Base-by-base conservation (phyloP, 64 coral and sea anemone species). In the Pocillopora verrucosa region DNA sequence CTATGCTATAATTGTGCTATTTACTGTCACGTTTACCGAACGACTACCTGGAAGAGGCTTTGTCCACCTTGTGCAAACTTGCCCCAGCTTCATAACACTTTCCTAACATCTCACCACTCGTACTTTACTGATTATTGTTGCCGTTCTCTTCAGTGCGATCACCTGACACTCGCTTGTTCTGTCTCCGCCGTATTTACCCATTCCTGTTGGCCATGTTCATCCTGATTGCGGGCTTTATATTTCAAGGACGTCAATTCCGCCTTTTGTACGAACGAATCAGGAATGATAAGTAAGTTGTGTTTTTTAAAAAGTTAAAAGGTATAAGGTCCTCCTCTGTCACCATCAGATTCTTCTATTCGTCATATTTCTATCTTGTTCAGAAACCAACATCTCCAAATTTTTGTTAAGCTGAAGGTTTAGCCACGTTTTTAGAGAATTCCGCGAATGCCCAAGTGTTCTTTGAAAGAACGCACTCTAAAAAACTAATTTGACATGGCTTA, bases 191-290 rank as follows among this genome's bases (percentile, higher is more conserved):
- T 89, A 98, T 98, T 80, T 98, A 98, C 75, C 95, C 95, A 0
- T 94, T 98, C 86, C 89, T 98, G 22, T 78, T 98, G 22, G 92
- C 95, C 15, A 76, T 94, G 19, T 57, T 98, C n/a, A 61, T 88
- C 34, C 51, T 98, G 1, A 72, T 98, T 60, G 86, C 83, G 60
- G 89, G 86, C 11, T 91, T 94, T 19, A 78, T 81, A 20, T 98
- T 98, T 64, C 95, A 98, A 78, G 92, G 92, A 69, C 88, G 95
- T 11, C 95, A 98, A 82, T 94, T 98, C 64, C 70, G 94, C 76
- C 76, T 94, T 36, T 89, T 98, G 41, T 98, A 98, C 60, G 95
- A 98, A 58, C 95, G 91, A 70, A 98, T 98, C 86, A 98, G 94
- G 74, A 98, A 98, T 34, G 95, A 98, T 51, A 98, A 94, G 95